Evolutionary conservation across 2,888 invertebrate species (phyloP).

Genomic region (Protophormia terraenovae): DNA sequence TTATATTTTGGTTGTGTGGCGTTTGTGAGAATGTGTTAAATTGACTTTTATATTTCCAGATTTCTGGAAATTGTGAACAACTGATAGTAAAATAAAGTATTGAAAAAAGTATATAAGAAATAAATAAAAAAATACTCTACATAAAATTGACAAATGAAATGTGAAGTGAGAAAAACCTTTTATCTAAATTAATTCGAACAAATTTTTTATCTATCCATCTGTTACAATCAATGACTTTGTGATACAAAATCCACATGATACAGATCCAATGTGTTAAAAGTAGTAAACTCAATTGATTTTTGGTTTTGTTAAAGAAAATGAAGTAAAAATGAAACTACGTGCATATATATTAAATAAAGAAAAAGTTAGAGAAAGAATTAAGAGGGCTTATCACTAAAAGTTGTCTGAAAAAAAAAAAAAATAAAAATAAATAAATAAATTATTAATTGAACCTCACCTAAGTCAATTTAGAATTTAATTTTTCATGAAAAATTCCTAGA

Average conservation of each 20-base stretch:
- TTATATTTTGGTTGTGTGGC: not conserved
- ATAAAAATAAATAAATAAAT: too few species aligned
- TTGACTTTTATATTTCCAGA: not conserved
- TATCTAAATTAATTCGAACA: slow-evolving; percentile 56
- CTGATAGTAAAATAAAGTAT: not conserved
- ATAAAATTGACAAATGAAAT: not conserved
- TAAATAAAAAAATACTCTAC: not conserved
- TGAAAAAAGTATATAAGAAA: not conserved
- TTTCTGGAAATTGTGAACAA: not conserved
- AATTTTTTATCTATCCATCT: slow-evolving; percentile 16
- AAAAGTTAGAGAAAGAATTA: too few species aligned
- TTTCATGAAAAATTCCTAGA: too few species aligned
- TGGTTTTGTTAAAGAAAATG: not conserved
- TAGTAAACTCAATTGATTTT: slow-evolving; percentile 35
- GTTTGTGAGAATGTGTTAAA: slow-evolving; percentile 6
- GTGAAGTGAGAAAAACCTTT: slow-evolving; percentile 52
- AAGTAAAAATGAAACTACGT: not conserved
- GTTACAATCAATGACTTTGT: slow-evolving; percentile 20
- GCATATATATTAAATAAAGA: not conserved
- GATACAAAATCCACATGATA: slow-evolving; percentile 11
- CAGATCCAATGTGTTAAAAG: slow-evolving; percentile 27
- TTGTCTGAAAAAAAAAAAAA: too few species aligned
- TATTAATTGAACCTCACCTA: too few species aligned
- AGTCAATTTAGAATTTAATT: too few species aligned
- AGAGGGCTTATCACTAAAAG: too few species aligned